A percentile compares a stretch with the other conserved stretches of the same genome.
Conservation (phyloP, 2,113 vertebrate species). For the Entelurus aequoreus region DNA sequence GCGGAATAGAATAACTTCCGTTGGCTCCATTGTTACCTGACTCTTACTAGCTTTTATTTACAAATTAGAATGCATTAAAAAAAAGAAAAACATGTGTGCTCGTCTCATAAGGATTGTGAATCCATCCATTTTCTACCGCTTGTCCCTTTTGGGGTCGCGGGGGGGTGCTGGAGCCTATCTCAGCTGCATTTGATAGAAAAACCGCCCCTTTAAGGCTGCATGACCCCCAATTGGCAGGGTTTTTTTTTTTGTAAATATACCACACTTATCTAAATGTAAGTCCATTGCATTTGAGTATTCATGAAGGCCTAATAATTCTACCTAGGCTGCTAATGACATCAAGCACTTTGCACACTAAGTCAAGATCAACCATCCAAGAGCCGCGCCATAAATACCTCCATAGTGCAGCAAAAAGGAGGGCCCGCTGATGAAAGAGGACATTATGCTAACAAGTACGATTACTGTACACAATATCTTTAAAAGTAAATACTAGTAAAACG, state of each 20-base stretch:
- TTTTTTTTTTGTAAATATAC: constrained; percentile 55
- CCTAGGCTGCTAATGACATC: constrained; percentile 74
- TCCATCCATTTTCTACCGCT: too few relatives aligned
- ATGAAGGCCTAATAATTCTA: constrained; percentile 71
- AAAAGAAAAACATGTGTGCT: too few relatives aligned
- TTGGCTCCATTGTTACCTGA: too few relatives aligned
- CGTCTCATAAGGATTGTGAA: too few relatives aligned
- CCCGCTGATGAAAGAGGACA: constrained; percentile 70
- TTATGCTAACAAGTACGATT: constrained; percentile 83
- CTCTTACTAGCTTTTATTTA: too few relatives aligned
- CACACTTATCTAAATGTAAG: constrained; percentile 62
- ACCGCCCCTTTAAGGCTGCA: constrained; percentile 51
- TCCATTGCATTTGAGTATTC: constrained; percentile 63
- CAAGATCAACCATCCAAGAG: constrained; percentile 76
- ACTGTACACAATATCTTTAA: constrained; percentile 81
- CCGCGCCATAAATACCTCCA: constrained; percentile 66
- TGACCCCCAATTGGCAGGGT: constrained; percentile 61
- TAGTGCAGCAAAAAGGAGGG: constrained; percentile 59
- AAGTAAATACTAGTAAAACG: constrained; percentile 74
- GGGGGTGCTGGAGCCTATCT: too few relatives aligned
- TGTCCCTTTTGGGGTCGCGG: too few relatives aligned
- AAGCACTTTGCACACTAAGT: constrained; percentile 59
- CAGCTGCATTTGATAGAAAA: too few relatives aligned
- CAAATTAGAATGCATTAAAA: too few relatives aligned
- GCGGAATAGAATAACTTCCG: too few relatives aligned